Conservation (phyloP, 2,888 invertebrate genomes). For the Agrochola lychnidis region DNA sequence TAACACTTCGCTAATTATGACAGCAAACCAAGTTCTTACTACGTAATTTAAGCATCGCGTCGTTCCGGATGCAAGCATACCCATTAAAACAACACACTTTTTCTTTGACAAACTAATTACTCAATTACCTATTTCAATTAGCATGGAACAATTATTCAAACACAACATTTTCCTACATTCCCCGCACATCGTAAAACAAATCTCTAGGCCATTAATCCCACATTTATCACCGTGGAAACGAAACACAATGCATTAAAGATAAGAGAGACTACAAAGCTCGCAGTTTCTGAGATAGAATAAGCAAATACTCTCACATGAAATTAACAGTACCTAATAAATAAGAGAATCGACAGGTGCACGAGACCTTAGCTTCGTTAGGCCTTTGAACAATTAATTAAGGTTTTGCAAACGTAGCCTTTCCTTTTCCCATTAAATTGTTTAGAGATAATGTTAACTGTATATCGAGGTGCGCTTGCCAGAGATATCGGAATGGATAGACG, state of each 20-base stretch:
- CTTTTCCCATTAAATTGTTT: slow-evolving; percentile 66
- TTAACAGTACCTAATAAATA: slow-evolving; percentile 78
- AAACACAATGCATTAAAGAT: slow-evolving; percentile 64
- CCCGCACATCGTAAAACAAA: slow-evolving; percentile 41
- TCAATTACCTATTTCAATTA: slow-evolving; percentile 6
- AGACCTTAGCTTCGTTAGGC: slow-evolving; percentile 76
- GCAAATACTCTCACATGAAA: slow-evolving; percentile 68
- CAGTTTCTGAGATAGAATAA: slow-evolving; percentile 49
- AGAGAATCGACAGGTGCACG: slow-evolving; percentile 77
- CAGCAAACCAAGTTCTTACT: not conserved
- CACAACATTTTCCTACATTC: slow-evolving; percentile 18
- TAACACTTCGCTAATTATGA: not conserved
- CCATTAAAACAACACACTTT: slow-evolving; percentile 15
- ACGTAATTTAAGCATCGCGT: not conserved
- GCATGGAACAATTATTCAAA: not conserved
- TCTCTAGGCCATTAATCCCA: slow-evolving; percentile 51
- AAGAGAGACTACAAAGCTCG: slow-evolving; percentile 55
- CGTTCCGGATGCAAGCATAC: not conserved
- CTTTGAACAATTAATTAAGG: slow-evolving; percentile 76
- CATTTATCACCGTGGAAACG: slow-evolving; percentile 56
- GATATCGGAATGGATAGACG: slow-evolving; percentile 39
- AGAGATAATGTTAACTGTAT: slow-evolving; percentile 56
- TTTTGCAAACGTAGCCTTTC: slow-evolving; percentile 68
- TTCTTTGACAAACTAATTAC: not conserved
- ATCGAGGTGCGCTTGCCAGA: slow-evolving; percentile 39